Evolutionary conservation across 2,888 invertebrate genomes (phyloP), one percentile per base, ranked within the genome.

Genomic region (Sarcophaga carnaria): DNA sequence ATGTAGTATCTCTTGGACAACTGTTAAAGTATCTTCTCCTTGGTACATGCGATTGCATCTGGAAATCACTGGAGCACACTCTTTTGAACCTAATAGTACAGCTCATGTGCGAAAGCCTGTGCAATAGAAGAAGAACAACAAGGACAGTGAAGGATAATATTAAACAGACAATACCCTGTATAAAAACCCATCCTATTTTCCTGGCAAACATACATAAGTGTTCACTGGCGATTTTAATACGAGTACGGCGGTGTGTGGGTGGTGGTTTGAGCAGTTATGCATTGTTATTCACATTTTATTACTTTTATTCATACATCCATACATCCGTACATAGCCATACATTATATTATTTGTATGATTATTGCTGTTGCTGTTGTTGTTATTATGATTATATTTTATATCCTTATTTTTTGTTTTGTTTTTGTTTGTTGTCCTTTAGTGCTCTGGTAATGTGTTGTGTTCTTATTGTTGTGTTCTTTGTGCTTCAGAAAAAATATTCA

Each of bases 401-500:
- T 54, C 54, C 17, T 54, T 54, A 12, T 54, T 66, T 17, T 37
- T 37, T 10, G 17, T 75, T 64, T 54, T 54, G 8, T 37, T 66
- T 17, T 37, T 66, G 37, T n/a, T n/a, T 75, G 75, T 54, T 54
- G 54, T 54, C 54, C 54, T 54, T 54, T 54, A 47, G 27, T 63
- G 69, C 63, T 81, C 63, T 81, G 75, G 81, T 69, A 75, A 37
- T 37, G 37, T 81, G 22, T 75, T 69, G 37, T 49, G 11, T 49
- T 49, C 12, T 49, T 49, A 14, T 49, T 49, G 14, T 49, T 49
- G 14, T 14, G 12, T 8, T 8, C 54, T 54, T 17, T 54, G 54
- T 17, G 14, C 14, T 4, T 14, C 49, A 14, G 1, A 49, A 14
- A 64, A 62, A 64, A 77, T 60, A 59, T 66, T 82, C 59, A 69